phyloP scores from a whole-genome alignment of 2,797 vertebrate species.

The Coracias cyanogaster region DNA sequence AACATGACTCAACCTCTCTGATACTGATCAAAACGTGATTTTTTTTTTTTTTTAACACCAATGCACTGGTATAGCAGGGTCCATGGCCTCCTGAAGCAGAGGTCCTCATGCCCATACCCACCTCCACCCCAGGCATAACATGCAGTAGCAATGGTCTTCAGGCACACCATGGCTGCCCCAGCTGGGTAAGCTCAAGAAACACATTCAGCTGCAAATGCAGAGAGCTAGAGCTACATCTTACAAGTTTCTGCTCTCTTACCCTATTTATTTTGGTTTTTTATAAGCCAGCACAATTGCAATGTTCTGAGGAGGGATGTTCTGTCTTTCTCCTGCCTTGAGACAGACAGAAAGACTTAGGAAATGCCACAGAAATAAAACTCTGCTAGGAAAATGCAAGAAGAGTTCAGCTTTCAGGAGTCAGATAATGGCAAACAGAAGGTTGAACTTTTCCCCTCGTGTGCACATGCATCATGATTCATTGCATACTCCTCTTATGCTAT shows the following conservation, averaged over 20 bases:
- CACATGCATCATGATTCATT: constrained; percentile 72
- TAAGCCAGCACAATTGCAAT: not conserved
- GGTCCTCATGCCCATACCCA: not conserved
- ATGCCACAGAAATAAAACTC: constrained; percentile 51
- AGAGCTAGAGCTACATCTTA: not conserved
- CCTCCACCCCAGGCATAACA: not conserved
- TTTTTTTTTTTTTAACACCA: not conserved
- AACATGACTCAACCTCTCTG: not conserved
- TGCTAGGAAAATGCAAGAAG: constrained; percentile 43
- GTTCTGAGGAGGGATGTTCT: not conserved
- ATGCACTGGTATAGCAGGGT: not conserved
- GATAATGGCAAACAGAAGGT: constrained; percentile 77
- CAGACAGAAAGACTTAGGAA: constrained; percentile 29
- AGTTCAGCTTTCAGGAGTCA: constrained; percentile 67
- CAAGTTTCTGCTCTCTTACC: not conserved
- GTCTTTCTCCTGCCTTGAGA: not conserved
- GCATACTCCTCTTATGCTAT: constrained; percentile 60
- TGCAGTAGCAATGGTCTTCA: not conserved
- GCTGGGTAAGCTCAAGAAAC: not conserved
- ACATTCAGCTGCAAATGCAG: rapidly evolving
- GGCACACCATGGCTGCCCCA: not conserved
- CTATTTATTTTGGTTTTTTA: not conserved
- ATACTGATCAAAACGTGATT: not conserved
- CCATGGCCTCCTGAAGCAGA: not conserved
- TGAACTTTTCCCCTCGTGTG: constrained; percentile 74